These are phyloP conservation scores for Megatriorchis doriae DNA, from an alignment of 2,113 vertebrate genomes.

Conservation along the genomic window DNA sequence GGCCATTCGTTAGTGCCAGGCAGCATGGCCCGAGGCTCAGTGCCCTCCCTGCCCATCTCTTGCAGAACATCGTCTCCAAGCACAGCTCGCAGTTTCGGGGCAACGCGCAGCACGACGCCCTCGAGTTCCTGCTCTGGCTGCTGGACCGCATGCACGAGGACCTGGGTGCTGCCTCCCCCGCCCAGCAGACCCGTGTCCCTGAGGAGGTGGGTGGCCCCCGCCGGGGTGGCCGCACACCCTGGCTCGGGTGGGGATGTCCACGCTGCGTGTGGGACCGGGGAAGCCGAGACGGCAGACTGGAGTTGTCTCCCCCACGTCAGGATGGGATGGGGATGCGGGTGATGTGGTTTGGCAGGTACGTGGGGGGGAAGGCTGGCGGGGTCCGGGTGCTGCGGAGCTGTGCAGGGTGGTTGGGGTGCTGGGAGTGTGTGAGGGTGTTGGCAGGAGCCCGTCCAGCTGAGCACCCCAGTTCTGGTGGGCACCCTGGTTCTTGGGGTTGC, in stretches of 20 bases:
- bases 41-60: background rate
- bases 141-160: slow-evolving; percentile 91
- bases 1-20: accelerated
- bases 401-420: background rate
- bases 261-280: accelerated
- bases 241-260: background rate
- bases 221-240: background rate
- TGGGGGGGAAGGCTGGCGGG: accelerated
- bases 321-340: background rate
- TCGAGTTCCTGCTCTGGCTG: slow-evolving; percentile 96
- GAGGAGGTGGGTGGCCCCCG: slow-evolving; percentile 73
- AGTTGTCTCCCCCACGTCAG: accelerated
- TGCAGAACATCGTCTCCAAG: slow-evolving; percentile 88
- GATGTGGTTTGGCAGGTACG: background rate
- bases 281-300: accelerated
- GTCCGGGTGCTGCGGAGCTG: background rate
- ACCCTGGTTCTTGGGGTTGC: background rate
- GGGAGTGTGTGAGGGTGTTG: accelerated
- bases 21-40: background rate
- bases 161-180: slow-evolving; percentile 69
- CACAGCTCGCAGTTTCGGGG: slow-evolving; percentile 90
- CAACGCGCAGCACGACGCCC: slow-evolving; percentile 90
- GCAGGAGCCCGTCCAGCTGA: background rate
- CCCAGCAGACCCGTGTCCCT: slow-evolving; percentile 52
- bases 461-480: background rate